Conservation (phyloP, 2,888 invertebrate genomes). For the Drosophila trichaetosa region DNA sequence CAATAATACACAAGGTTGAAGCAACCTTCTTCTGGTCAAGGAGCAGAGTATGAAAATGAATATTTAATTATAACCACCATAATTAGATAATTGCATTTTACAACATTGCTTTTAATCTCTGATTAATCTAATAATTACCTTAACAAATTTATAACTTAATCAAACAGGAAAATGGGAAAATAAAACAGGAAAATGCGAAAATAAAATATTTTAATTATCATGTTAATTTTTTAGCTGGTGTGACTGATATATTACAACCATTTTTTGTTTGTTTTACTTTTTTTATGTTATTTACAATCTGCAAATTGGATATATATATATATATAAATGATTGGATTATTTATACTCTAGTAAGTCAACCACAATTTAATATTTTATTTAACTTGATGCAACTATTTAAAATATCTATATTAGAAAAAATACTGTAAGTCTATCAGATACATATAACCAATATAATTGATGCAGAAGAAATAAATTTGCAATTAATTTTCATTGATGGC, state of each 20-base stretch:
- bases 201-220: not conserved
- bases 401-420: not conserved
- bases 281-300: not conserved
- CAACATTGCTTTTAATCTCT: constrained; percentile 56
- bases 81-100: constrained; percentile 64
- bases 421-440: too few species aligned
- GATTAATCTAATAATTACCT: constrained; percentile 58
- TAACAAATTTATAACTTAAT: constrained; percentile 17
- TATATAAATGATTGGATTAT: not conserved
- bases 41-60: constrained; percentile 7
- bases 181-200: not conserved
- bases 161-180: not conserved
- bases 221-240: not conserved
- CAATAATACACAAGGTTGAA: not conserved
- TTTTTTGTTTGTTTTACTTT: not conserved
- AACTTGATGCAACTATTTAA: not conserved
- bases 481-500: constrained; percentile 42
- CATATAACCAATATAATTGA: not conserved
- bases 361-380: not conserved
- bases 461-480: not conserved
- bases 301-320: not conserved
- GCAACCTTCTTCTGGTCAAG: not conserved
- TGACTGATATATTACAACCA: not conserved
- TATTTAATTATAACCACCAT: constrained; percentile 38
- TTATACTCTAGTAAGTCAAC: not conserved